Percentiles rank a stretch among this genome's conserved stretches.
Conservation (phyloP, 2,113 vertebrate species). For the Pica pica region DNA sequence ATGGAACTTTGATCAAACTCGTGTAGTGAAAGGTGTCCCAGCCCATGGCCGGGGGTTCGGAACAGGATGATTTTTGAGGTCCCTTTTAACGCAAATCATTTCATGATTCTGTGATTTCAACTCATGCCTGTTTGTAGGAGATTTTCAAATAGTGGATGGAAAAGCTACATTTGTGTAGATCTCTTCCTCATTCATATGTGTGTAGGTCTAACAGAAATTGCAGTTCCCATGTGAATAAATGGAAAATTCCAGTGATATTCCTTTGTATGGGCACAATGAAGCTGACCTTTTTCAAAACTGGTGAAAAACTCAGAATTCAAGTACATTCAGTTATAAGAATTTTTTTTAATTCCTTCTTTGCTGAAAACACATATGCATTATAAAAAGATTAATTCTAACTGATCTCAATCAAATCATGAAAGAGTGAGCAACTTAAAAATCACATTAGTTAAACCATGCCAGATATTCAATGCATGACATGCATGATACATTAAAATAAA, state of each 20-base stretch:
- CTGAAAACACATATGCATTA: neutral
- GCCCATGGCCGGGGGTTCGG: neutral
- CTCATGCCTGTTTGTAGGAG: neutral
- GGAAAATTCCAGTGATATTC: neutral
- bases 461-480: neutral
- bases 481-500: neutral
- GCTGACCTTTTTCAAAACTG: neutral
- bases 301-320: neutral
- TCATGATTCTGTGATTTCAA: neutral
- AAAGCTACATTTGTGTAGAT: neutral
- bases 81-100: neutral
- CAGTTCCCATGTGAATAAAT: neutral
- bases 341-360: neutral
- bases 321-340: neutral
- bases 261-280: neutral
- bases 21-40: neutral
- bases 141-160: neutral
- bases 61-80: neutral
- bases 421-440: neutral
- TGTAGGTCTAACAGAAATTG: neutral
- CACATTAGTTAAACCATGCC: neutral
- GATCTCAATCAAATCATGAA: neutral
- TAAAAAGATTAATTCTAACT: neutral
- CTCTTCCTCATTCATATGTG: neutral
- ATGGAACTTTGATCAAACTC: neutral